These are phyloP conservation scores for Heteromurus nitidus DNA, from an alignment of 2,888 invertebrate species.

Conservation along the genomic window DNA sequence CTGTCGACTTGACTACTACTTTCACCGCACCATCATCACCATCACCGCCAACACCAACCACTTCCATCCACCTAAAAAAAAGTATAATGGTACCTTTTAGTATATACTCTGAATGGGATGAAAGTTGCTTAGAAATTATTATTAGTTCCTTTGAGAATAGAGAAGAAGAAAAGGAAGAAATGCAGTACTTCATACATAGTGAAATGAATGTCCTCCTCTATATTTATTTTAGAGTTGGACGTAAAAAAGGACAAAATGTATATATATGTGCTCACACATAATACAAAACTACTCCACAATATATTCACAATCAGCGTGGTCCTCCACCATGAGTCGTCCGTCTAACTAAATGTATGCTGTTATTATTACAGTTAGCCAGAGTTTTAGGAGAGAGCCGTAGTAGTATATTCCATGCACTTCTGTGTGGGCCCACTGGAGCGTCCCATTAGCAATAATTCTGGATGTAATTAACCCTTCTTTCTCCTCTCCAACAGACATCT, in stretches of 20 bases:
- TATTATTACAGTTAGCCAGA: too few relatives aligned
- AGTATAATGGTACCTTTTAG: too few relatives aligned
- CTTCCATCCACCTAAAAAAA: too few relatives aligned
- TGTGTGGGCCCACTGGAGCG: conserved; percentile 48
- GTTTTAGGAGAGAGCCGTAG: background rate
- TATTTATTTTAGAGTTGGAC: conserved; percentile 10
- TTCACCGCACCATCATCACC: background rate
- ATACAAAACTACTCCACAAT: background rate
- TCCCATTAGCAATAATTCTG: conserved; percentile 63
- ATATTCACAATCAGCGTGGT: background rate
- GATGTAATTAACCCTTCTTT: conserved; percentile 64
- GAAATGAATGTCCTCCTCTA: background rate
- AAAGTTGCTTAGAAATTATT: conserved; percentile 41
- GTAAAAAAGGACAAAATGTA: conserved; percentile 4
- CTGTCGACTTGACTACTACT: background rate
- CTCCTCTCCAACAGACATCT: conserved; percentile 33
- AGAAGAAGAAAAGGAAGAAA: conserved; percentile 1
- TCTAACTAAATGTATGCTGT: background rate
- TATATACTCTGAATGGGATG: conserved; percentile 7
- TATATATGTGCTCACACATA: background rate
- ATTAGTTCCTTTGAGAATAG: conserved; percentile 38
- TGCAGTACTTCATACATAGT: background rate
- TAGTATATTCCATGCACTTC: background rate
- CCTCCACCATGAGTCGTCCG: background rate
- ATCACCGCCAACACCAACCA: background rate